Evolutionary conservation across 2,888 invertebrate species (phyloP).

Genomic region (Cephonodes hylas): DNA sequence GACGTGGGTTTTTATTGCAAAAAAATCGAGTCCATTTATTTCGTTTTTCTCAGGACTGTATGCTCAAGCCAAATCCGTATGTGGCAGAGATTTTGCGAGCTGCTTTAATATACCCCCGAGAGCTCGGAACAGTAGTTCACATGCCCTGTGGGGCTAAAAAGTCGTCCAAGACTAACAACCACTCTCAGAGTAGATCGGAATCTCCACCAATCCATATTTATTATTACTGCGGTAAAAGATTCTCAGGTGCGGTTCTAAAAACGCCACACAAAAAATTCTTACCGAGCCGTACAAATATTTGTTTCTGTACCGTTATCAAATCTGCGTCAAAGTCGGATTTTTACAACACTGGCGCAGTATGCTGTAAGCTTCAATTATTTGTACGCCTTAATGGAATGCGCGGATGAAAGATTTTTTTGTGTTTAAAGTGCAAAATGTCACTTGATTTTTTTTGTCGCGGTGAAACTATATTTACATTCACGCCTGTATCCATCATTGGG

Average conservation of each 20-base stretch:
- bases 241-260: neutral
- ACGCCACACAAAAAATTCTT: neutral
- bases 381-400: neutral
- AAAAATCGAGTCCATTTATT: too few species aligned
- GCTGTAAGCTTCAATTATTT: neutral
- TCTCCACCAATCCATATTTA: neutral
- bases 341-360: neutral
- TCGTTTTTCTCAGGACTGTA: neutral
- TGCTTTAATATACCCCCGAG: neutral
- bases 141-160: neutral
- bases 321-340: neutral
- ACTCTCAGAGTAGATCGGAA: neutral
- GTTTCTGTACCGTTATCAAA: neutral
- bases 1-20: too few species aligned
- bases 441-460: neutral
- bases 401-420: neutral
- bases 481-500: too few species aligned
- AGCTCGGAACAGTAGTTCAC: neutral
- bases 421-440: neutral
- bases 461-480: neutral
- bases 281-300: neutral
- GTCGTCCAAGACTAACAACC: neutral
- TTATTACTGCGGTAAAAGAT: neutral
- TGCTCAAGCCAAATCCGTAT: neutral
- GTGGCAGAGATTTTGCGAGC: neutral